Evolutionary conservation across 2,888 invertebrate genomes (phyloP).

Genomic region (Catocala sponsa): DNA sequence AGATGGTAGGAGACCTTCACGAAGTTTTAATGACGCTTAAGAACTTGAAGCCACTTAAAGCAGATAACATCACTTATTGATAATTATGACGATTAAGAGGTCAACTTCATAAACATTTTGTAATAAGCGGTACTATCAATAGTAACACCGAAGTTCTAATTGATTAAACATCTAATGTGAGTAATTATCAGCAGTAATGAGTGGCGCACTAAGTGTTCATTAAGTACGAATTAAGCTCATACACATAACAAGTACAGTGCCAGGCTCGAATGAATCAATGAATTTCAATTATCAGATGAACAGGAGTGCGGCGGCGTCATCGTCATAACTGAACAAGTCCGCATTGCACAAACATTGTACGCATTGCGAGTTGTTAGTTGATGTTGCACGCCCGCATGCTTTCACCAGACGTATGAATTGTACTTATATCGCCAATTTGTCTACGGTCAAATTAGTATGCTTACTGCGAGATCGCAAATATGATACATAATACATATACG

Average conservation of each 20-base stretch:
- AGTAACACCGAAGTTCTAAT: slow-evolving; percentile 11
- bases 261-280: slow-evolving; percentile 55
- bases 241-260: slow-evolving; percentile 7
- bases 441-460: slow-evolving; percentile 21
- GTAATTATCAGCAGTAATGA: slow-evolving; percentile 21
- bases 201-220: slow-evolving; percentile 18
- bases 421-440: slow-evolving; percentile 56
- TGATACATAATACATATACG: not conserved
- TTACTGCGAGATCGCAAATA: slow-evolving; percentile 11
- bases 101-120: too few relatives aligned
- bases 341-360: slow-evolving; percentile 61
- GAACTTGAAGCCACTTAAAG: not conserved
- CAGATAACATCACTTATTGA: not conserved
- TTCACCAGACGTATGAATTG: slow-evolving; percentile 36
- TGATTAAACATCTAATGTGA: slow-evolving; percentile 20
- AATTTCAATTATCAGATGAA: slow-evolving; percentile 65
- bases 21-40: too few relatives aligned
- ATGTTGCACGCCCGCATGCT: slow-evolving; percentile 67
- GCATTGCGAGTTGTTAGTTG: slow-evolving; percentile 63
- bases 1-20: too few relatives aligned
- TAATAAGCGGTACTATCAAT: not conserved
- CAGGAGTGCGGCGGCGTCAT: slow-evolving; percentile 49
- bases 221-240: slow-evolving; percentile 17
- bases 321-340: slow-evolving; percentile 54
- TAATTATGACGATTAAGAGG: not conserved